phyloP scores from a whole-genome alignment of 2,888 invertebrate genomes.

The Sylvicola cinctus region DNA sequence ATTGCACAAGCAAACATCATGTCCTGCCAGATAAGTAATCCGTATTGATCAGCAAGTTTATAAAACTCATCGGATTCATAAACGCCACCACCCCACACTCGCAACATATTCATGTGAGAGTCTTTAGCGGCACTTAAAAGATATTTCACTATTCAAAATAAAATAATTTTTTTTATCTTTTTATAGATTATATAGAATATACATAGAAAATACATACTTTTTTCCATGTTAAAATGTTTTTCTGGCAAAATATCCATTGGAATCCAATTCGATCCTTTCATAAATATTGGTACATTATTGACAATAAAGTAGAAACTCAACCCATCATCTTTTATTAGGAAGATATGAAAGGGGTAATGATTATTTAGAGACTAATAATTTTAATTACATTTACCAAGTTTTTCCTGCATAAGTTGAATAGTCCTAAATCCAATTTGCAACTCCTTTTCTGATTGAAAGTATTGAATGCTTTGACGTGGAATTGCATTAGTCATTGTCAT shows the following conservation, averaged over 20 bases:
- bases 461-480: neutral
- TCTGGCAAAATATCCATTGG: slow-evolving; percentile 74
- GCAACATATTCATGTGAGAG: slow-evolving; percentile 75
- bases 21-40: slow-evolving; percentile 94
- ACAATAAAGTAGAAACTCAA: slow-evolving; percentile 70
- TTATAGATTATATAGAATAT: neutral
- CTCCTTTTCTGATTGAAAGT: slow-evolving; percentile 24
- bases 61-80: slow-evolving; percentile 88
- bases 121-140: slow-evolving; percentile 48
- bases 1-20: slow-evolving; percentile 92
- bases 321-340: slow-evolving; percentile 29
- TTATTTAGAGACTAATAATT: neutral
- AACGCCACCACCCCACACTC: slow-evolving; percentile 98
- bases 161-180: neutral
- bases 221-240: slow-evolving; percentile 30
- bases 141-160: slow-evolving; percentile 28
- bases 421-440: slow-evolving; percentile 68
- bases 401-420: slow-evolving; percentile 58
- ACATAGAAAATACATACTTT: slow-evolving; percentile 15
- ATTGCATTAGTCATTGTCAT: slow-evolving; percentile 3
- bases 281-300: slow-evolving; percentile 71
- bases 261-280: slow-evolving; percentile 91
- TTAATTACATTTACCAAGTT: slow-evolving; percentile 15
- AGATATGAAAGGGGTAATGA: too few relatives aligned
- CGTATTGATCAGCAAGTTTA: slow-evolving; percentile 62